Percentiles rank a stretch among this genome's conserved stretches.
Evolutionary conservation across 2,888 invertebrate genomes (phyloP).

Genomic region (Mantis religiosa): DNA sequence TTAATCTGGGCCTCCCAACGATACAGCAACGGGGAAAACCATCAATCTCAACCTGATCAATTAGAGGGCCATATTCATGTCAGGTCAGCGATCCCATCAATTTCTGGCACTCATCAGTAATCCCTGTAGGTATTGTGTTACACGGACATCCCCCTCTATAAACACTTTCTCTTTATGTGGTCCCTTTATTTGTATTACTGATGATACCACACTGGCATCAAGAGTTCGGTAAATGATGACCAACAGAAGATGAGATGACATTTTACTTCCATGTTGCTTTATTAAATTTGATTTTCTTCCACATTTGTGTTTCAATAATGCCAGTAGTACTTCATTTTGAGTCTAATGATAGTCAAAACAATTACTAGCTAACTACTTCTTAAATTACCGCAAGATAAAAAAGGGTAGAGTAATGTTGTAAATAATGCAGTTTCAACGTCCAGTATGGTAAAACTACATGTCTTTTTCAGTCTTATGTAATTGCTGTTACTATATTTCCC

Average conservation of each 20-base stretch:
- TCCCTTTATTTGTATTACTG: neutral
- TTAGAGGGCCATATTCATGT: constrained; percentile 18
- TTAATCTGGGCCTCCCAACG: neutral
- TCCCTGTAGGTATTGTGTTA: neutral
- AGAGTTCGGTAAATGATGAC: neutral
- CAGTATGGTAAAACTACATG: too few relatives aligned
- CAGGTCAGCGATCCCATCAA: neutral
- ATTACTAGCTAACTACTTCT: too few relatives aligned
- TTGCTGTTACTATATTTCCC: too few relatives aligned
- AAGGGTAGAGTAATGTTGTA: too few relatives aligned
- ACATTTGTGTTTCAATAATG: too few relatives aligned
- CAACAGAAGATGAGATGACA: neutral
- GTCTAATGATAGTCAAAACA: too few relatives aligned
- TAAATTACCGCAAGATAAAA: too few relatives aligned
- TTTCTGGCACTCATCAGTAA: neutral
- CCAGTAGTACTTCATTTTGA: too few relatives aligned
- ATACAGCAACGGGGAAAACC: neutral
- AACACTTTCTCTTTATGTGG: neutral
- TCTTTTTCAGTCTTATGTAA: too few relatives aligned
- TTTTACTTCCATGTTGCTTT: neutral
- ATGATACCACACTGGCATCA: neutral
- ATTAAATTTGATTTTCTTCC: neutral
- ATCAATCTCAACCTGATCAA: constrained; percentile 23
- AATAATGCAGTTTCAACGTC: too few relatives aligned
- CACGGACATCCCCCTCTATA: neutral